Percentiles rank a stretch among this genome's conserved stretches.
Conservation (phyloP, 2,113 vertebrate genomes). For the Mola mola region DNA sequence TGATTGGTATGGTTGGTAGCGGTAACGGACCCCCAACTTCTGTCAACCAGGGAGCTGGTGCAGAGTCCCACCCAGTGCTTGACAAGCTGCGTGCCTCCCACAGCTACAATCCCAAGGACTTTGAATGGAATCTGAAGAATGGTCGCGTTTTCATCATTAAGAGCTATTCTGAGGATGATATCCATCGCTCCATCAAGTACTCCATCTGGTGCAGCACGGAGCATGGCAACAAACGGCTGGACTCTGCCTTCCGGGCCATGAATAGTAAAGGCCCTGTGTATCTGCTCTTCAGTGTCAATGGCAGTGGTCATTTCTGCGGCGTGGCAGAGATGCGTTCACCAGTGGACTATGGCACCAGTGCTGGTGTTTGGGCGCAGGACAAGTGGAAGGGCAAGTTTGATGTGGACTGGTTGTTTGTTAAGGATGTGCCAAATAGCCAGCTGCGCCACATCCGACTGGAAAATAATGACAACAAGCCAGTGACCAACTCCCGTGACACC, state of each 20-base stretch:
- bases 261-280: slow-evolving; percentile 92
- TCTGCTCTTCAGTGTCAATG: slow-evolving; percentile 97
- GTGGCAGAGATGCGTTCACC: slow-evolving; percentile 99
- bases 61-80: slow-evolving; percentile 92
- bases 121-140: slow-evolving; percentile 96
- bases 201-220: slow-evolving; percentile 99
- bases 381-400: slow-evolving; percentile 99
- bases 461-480: slow-evolving; percentile 99
- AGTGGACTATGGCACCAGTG: slow-evolving; percentile 98
- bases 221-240: slow-evolving; percentile 96
- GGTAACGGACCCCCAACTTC: slow-evolving; percentile 77
- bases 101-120: slow-evolving; percentile 98
- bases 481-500: slow-evolving; percentile 99
- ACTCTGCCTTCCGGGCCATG: slow-evolving; percentile 93
- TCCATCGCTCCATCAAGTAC: slow-evolving; percentile 99
- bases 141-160: slow-evolving; percentile 98
- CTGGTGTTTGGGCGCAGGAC: slow-evolving; percentile 99
- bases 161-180: slow-evolving; percentile 98
- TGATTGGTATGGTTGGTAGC: slow-evolving; percentile 78
- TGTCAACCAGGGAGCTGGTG: slow-evolving; percentile 72
- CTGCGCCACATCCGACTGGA: slow-evolving; percentile 98
- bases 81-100: slow-evolving; percentile 95
- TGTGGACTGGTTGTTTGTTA: slow-evolving; percentile 98
- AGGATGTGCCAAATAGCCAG: slow-evolving; percentile 98
- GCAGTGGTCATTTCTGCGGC: slow-evolving; percentile 98